These are phyloP conservation scores for Xyrauchen texanus DNA, from an alignment of 2,113 vertebrate species.

Conservation along the genomic window DNA sequence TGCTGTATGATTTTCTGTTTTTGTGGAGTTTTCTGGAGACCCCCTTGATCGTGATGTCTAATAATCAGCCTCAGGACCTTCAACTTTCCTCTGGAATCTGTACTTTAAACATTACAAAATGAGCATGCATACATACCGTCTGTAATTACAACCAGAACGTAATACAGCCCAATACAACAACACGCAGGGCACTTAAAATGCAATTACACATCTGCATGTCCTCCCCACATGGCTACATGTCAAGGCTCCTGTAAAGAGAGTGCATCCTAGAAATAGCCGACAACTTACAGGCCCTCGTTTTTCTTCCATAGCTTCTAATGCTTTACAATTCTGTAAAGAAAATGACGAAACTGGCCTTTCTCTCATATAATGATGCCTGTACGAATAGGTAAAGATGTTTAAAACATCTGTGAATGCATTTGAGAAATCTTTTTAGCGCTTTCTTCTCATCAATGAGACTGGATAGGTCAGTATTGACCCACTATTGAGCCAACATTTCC, in stretches of 20 bases:
- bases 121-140: conserved; percentile 16
- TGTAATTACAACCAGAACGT: conserved; percentile 51
- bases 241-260: conserved; percentile 5
- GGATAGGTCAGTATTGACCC: neutral
- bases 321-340: neutral
- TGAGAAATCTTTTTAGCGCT: too few relatives aligned
- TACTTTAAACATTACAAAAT: conserved; percentile 49
- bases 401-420: too few relatives aligned
- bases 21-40: neutral
- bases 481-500: neutral
- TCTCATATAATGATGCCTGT: neutral
- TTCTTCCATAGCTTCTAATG: neutral
- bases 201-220: conserved; percentile 19
- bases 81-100: conserved; percentile 55
- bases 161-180: conserved; percentile 41
- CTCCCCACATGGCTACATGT: neutral
- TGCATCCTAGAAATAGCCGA: conserved; percentile 15
- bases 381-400: neutral
- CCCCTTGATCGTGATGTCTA: neutral
- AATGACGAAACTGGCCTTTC: neutral
- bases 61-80: conserved; percentile 11
- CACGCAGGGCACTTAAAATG: conserved; percentile 9
- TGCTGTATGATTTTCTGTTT: too few relatives aligned
- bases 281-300: neutral
- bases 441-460: neutral